Base-by-base conservation (phyloP, 2,113 vertebrate genomes). In the Chionis minor region DNA sequence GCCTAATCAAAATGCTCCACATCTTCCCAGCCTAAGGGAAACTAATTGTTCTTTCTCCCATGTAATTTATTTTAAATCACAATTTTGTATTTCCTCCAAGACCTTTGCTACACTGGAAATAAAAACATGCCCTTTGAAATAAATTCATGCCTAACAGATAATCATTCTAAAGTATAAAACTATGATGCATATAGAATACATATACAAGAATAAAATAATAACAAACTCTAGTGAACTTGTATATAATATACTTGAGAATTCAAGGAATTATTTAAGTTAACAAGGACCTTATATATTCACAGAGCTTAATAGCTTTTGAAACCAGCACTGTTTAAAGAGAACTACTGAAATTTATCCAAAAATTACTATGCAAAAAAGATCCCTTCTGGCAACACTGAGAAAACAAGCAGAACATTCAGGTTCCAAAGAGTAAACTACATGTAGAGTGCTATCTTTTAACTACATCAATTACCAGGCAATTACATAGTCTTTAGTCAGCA, bases 361-460 rank as follows among this genome's bases (percentile, higher is more conserved):
- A 96, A 92, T 91, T 95, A 61, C 84, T 73, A 88, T 69, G 40
- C 86, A 91, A 82, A 97, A 96, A 35, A 42, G 81, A 95, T 95
- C 79, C 69, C 62, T 95, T 81, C 71, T 86, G 84, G 91, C 88
- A 95, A 67, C 17, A 58, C 81, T 58, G 47, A 3, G 8, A 81
- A 97, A 93, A 75, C 15, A 63, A 1, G n/a, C 42, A 61, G 71
- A 93, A 88, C 13, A 18, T 42, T 92, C 30, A 21, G 20, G 30
- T 71, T 81, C 45, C 65, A 84, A 63, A 90, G 86, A 70, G 72
- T 55, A 91, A 92, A 75, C 67, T 58, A 73, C 14, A 44, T 3
- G 9, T 13, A 73, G 40, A 91, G 30, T 35, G 75, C 38, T 61
- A 93, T 49, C 69, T 95, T 94, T 83, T 72, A 92, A 85, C 42